phyloP scores from a whole-genome alignment of 2,797 vertebrate genomes.

The Ispidina picta region DNA sequence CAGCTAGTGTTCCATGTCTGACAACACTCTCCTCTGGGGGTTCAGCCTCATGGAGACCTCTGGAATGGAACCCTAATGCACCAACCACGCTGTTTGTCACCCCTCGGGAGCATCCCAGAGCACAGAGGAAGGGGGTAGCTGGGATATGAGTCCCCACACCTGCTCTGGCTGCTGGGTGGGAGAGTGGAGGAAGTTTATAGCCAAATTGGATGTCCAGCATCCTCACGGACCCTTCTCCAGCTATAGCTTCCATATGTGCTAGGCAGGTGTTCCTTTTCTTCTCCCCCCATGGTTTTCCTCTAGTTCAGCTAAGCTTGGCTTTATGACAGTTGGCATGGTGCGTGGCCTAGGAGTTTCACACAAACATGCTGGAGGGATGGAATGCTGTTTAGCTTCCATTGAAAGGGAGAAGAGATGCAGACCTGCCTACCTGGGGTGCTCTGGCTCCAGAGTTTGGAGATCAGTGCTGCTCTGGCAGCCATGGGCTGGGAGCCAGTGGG shows the following conservation, averaged over 20 bases:
- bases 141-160: neutral
- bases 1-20: neutral
- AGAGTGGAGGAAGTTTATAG: neutral
- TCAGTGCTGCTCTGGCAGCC: neutral
- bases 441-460: neutral
- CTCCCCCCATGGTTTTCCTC: neutral
- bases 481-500: neutral
- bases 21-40: neutral
- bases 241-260: neutral
- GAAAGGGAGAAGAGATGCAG: neutral
- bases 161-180: neutral
- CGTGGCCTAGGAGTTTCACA: neutral
- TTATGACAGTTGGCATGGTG: rapidly evolving
- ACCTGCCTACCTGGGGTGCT: neutral
- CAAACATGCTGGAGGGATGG: neutral
- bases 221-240: neutral
- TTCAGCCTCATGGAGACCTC: neutral
- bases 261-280: neutral
- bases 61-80: rapidly evolving
- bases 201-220: rapidly evolving
- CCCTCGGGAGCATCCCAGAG: neutral
- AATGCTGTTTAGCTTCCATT: neutral
- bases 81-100: neutral
- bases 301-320: neutral
- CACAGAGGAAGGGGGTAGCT: neutral